Conservation (phyloP, 30 jellyfish, hydroid and myxozoan genomes). For the Catostylus mosaicus region DNA sequence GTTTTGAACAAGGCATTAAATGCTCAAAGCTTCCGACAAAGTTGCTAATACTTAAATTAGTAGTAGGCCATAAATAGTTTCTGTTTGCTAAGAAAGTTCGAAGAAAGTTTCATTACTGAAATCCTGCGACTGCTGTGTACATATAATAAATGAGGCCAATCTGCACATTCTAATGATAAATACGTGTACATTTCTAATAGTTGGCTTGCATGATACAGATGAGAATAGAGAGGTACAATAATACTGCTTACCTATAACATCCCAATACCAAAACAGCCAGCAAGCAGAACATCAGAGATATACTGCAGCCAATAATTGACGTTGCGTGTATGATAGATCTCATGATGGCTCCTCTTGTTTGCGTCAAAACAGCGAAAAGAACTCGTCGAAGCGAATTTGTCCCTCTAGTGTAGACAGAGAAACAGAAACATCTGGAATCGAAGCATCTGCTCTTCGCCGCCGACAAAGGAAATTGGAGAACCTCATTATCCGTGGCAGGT, state of each 20-base stretch:
- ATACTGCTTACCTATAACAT: slow-evolving; percentile 82
- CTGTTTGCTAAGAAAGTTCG: too few species aligned
- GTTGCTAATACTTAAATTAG: too few species aligned
- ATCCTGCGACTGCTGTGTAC: too few species aligned
- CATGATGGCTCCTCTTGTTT: background rate
- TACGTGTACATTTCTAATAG: too few species aligned
- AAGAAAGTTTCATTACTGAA: too few species aligned
- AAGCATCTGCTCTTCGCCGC: background rate
- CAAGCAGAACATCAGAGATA: slow-evolving; percentile 74
- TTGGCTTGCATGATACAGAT: too few species aligned
- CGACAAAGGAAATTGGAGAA: slow-evolving; percentile 6
- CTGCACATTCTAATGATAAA: too few species aligned
- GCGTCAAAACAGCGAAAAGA: background rate
- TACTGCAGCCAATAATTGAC: slow-evolving; percentile 83
- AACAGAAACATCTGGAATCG: slow-evolving; percentile 6
- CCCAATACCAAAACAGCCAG: slow-evolving; percentile 76
- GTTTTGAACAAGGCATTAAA: too few species aligned
- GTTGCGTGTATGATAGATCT: slow-evolving; percentile 59
- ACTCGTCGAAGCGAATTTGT: background rate
- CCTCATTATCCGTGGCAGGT: background rate
- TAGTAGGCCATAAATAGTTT: too few species aligned
- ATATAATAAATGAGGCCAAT: too few species aligned
- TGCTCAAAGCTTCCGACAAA: too few species aligned
- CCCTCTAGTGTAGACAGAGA: background rate
- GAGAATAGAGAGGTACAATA: too few species aligned